phyloP scores from a whole-genome alignment of 1,140 invertebrate species.

The Achatina immaculata region DNA sequence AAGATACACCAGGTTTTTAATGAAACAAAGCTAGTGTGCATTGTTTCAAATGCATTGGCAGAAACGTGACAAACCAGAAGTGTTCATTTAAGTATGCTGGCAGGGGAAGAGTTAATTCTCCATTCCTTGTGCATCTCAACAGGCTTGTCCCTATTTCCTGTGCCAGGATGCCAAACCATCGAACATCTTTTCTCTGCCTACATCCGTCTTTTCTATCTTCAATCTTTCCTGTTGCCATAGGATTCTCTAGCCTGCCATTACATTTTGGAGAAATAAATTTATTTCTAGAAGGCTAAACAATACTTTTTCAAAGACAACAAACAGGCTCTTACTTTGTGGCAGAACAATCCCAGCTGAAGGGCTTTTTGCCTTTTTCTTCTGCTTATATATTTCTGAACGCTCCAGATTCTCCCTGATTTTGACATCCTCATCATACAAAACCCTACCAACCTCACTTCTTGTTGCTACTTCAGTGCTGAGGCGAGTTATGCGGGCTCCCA shows the following conservation, averaged over 20 bases:
- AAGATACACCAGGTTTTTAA: too few relatives aligned
- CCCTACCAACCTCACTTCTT: conserved; percentile 41
- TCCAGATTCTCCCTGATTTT: conserved; percentile 53
- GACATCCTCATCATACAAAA: conserved; percentile 57
- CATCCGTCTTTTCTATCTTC: background rate
- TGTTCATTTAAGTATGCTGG: too few relatives aligned
- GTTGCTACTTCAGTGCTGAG: conserved; percentile 49
- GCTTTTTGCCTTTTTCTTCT: conserved; percentile 35
- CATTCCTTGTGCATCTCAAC: too few relatives aligned
- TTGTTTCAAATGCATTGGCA: too few relatives aligned
- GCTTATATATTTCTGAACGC: conserved; percentile 45
- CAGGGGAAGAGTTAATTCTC: too few relatives aligned
- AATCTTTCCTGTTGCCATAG: background rate
- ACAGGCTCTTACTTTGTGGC: background rate
- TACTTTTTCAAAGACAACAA: background rate
- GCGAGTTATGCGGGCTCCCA: conserved; percentile 57
- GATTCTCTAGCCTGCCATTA: too few relatives aligned
- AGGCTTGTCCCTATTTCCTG: too few relatives aligned
- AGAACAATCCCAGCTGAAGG: conserved; percentile 18
- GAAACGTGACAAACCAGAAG: too few relatives aligned
- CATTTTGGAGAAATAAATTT: background rate
- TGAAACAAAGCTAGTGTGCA: too few relatives aligned
- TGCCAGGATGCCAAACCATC: too few relatives aligned
- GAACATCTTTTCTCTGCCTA: too few relatives aligned
- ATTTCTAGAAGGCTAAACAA: background rate